Evolutionary conservation across 1,140 invertebrate genomes (phyloP).

Genomic region (Orussus abietinus): DNA sequence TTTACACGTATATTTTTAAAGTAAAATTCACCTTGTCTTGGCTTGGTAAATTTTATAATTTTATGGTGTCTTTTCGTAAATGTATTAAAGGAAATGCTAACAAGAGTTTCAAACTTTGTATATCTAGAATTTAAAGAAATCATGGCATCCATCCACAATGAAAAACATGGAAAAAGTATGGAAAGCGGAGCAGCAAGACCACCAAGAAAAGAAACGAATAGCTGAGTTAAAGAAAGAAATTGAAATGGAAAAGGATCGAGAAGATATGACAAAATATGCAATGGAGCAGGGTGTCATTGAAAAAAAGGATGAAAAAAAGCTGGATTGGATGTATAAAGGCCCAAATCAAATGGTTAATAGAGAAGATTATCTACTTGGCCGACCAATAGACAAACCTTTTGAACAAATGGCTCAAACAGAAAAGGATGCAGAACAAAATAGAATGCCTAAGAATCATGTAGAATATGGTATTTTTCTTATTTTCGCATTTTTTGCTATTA

Average conservation of each 20-base stretch:
- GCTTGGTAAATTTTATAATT: too few relatives aligned
- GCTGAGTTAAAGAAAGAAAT: constrained; percentile 66
- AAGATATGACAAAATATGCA: constrained; percentile 63
- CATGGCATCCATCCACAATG: constrained; percentile 76
- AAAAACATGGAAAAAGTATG: constrained; percentile 75
- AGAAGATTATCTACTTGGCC: constrained; percentile 89
- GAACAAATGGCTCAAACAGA: constrained; percentile 64
- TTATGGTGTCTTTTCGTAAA: too few relatives aligned
- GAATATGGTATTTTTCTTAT: constrained; percentile 55
- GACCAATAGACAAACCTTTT: constrained; percentile 80
- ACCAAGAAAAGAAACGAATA: constrained; percentile 65
- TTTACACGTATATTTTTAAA: too few relatives aligned
- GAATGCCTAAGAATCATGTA: constrained; percentile 62
- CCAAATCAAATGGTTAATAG: constrained; percentile 69
- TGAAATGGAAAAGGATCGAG: constrained; percentile 62
- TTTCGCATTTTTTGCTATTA: constrained; percentile 10
- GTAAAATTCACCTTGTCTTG: too few relatives aligned
- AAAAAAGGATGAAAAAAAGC: constrained; percentile 60
- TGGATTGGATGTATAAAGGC: constrained; percentile 94
- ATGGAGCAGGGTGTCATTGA: constrained; percentile 57
- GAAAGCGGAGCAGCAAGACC: constrained; percentile 72
- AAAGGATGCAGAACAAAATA: constrained; percentile 48
- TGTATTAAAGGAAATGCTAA: too few relatives aligned
- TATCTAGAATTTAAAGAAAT: constrained; percentile 69
- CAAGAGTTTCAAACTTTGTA: too few relatives aligned